Conservation (phyloP, 2,888 invertebrate genomes). For the Callinectes sapidus region DNA sequence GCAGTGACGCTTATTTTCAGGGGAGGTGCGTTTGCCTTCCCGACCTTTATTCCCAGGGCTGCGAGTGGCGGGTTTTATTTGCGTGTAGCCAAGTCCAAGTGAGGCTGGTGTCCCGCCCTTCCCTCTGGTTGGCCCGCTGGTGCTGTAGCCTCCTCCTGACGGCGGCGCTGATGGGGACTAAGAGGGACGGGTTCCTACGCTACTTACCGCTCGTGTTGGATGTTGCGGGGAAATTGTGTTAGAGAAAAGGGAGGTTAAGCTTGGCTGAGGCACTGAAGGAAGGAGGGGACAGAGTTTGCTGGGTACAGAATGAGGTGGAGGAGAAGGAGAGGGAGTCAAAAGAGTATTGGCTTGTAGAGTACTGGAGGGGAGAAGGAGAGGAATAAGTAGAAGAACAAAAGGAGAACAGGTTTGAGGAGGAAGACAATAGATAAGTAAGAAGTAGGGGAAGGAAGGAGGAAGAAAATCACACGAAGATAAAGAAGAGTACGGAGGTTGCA, state of each 20-base stretch:
- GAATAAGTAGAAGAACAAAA: neutral
- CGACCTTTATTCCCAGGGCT: too few relatives aligned
- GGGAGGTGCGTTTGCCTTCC: too few relatives aligned
- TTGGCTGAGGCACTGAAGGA: neutral
- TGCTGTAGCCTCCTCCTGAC: too few relatives aligned
- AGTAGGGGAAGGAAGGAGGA: neutral
- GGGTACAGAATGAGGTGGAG: neutral
- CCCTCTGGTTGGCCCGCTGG: too few relatives aligned
- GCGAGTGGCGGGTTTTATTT: too few relatives aligned
- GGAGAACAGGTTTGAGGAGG: neutral
- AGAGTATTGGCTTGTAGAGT: neutral
- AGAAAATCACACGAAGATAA: neutral
- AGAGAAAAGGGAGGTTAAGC: neutral
- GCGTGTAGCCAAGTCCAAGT: too few relatives aligned
- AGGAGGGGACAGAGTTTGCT: neutral
- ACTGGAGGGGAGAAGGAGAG: neutral
- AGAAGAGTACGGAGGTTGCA: neutral
- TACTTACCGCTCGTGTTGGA: too few relatives aligned
- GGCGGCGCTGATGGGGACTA: too few relatives aligned
- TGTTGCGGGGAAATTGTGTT: neutral
- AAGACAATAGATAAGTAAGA: too few relatives aligned
- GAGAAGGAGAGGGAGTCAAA: neutral
- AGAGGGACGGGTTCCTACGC: too few relatives aligned
- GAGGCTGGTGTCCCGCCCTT: too few relatives aligned
- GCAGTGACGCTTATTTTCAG: neutral